Evolutionary conservation across 1,140 invertebrate genomes (phyloP), one percentile per base, ranked within the genome.

Genomic region (Drosophila novamexicana): DNA sequence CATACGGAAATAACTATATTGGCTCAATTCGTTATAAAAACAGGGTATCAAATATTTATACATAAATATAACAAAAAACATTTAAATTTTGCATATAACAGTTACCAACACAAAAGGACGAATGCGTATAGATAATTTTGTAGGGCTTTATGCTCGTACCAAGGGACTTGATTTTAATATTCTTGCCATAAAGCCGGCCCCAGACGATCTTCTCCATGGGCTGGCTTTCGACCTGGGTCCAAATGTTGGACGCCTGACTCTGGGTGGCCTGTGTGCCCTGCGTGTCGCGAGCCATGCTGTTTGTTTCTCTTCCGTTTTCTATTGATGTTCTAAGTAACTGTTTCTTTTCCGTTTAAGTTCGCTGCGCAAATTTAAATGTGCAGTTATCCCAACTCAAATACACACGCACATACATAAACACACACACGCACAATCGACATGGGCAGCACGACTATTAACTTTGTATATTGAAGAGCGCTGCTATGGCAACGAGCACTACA

Each of bases 191-290:
- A 7, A 92, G 65, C 37, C 91, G 66, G 39, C 91, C 91, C 91
- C 91, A 92, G 10, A 92, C 81, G 7, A 92, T 86, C 40, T 71
- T 90, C 37, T 92, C 91, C 68, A 92, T 92, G 0, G 91, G 91
- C 39, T 92, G 91, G 36, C 89, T 91, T 42, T 92, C 91, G 40
- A 92, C 75, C 34, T 90, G 79, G 0, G 80, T 85, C 91, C 91
- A 92, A 63, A 92, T 86, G 18, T 91, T 82, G 7, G 91, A 92
- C 5, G 79, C 73, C 52, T 92, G 91, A 29, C 90, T 92, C 50
- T 92, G 91, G 18, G 91, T 92, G n/a, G 80, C 89, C 58, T 91
- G 84, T 5, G 89, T 89, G 37, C 78, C 82, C 73, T 84, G 68
- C 1, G 71, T 80, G 39, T 91, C 90, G 42, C 84, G 81, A 49